Percentiles rank a stretch among this genome's conserved stretches.
Conservation (phyloP, 1,140 invertebrate species). For the Antheraea pernyi region DNA sequence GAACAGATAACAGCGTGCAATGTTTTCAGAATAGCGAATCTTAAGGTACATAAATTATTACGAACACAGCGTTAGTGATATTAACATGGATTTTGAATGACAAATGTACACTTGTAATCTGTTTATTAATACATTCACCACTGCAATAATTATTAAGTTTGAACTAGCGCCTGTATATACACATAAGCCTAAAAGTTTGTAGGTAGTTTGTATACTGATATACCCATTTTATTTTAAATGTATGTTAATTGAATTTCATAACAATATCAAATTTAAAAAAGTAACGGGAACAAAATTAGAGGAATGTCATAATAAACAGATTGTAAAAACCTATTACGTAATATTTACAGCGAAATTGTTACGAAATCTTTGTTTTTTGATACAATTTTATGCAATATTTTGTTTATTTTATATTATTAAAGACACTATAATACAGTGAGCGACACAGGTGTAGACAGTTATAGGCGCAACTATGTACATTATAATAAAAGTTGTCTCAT, state of each 20-base stretch:
- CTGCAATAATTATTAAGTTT: neutral
- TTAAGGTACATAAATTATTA: slow-evolving; percentile 17
- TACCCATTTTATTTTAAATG: too few species aligned
- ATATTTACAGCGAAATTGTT: slow-evolving; percentile 50
- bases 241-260: too few species aligned
- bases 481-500: slow-evolving; percentile 18
- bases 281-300: neutral
- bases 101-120: neutral
- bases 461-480: slow-evolving; percentile 61
- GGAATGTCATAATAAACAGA: neutral
- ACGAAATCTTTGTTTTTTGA: slow-evolving; percentile 10
- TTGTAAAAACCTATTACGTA: slow-evolving; percentile 24
- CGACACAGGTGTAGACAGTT: slow-evolving; percentile 70
- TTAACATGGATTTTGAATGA: neutral
- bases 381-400: neutral
- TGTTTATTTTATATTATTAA: slow-evolving; percentile 18
- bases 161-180: too few species aligned
- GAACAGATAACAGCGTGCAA: neutral
- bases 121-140: neutral
- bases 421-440: slow-evolving; percentile 60
- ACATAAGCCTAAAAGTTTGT: too few species aligned
- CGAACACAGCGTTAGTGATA: slow-evolving; percentile 57
- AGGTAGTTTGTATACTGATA: too few species aligned
- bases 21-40: neutral
- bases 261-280: neutral